Conservation (phyloP, 1,140 invertebrate species). For the Homalodisca vitripennis region DNA sequence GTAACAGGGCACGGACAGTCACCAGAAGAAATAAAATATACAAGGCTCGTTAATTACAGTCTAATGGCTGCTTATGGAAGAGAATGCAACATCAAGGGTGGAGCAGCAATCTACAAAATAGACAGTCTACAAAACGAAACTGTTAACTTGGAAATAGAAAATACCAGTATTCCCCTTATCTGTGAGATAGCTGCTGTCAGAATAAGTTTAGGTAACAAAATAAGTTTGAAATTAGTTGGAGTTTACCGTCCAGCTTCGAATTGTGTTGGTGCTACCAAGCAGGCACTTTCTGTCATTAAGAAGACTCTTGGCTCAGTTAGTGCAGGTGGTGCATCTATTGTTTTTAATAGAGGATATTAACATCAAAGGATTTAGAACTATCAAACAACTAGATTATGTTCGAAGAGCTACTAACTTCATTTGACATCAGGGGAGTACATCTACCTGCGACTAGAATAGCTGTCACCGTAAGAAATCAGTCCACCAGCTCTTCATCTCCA, state of each 20-base stretch:
- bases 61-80: too few relatives aligned
- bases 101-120: background rate
- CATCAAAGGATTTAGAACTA: background rate
- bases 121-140: background rate
- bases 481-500: too few relatives aligned
- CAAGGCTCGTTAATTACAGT: too few relatives aligned
- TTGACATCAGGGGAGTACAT: background rate
- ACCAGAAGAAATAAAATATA: too few relatives aligned
- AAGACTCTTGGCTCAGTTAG: background rate
- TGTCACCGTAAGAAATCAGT: background rate
- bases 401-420: background rate
- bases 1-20: too few relatives aligned
- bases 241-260: background rate
- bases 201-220: background rate
- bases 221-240: background rate
- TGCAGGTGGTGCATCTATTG: background rate
- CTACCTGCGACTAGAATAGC: conserved; percentile 13
- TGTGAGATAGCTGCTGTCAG: background rate
- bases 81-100: too few relatives aligned
- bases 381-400: background rate
- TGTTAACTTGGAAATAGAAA: background rate
- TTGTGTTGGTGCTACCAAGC: background rate
- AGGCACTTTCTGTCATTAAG: background rate
- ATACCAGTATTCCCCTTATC: background rate
- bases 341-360: conserved; percentile 1